A percentile compares a stretch with the other conserved stretches of the same genome.
Evolutionary conservation across 2,797 vertebrate genomes (phyloP).

Genomic region (Onychomys leucogaster): DNA sequence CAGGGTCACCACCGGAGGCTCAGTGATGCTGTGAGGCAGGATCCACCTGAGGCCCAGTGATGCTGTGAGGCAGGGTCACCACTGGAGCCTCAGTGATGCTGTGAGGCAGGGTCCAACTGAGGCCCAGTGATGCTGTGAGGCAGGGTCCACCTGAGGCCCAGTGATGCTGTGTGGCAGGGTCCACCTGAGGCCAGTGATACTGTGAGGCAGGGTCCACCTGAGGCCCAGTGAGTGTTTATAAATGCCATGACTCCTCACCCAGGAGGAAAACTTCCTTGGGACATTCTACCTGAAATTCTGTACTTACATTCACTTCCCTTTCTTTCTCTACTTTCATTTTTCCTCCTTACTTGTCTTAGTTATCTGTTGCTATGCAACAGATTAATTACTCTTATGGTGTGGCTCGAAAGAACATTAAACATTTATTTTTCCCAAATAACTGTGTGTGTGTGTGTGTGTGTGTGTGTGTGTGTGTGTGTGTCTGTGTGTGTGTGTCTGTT

Average conservation of each 20-base stretch:
- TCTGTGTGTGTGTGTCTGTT: neutral
- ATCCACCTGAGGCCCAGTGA: no score
- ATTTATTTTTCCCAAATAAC: neutral
- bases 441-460: neutral
- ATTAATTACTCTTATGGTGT: neutral
- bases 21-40: no score
- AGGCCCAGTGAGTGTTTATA: neutral
- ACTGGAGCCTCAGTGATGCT: no score
- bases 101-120: no score
- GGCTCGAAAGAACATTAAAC: slow-evolving; percentile 5
- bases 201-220: no score
- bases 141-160: no score
- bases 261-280: neutral
- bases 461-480: neutral
- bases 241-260: neutral
- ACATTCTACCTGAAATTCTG: neutral
- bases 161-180: no score
- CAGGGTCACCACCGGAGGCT: neutral
- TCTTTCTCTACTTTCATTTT: neutral
- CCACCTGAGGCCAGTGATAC: no score
- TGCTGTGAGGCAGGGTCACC: no score
- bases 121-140: no score
- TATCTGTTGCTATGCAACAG: neutral
- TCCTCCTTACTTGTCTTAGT: neutral
- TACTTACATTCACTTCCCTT: neutral